Conservation (phyloP, 2,888 invertebrate genomes). For the Drepana falcataria region DNA sequence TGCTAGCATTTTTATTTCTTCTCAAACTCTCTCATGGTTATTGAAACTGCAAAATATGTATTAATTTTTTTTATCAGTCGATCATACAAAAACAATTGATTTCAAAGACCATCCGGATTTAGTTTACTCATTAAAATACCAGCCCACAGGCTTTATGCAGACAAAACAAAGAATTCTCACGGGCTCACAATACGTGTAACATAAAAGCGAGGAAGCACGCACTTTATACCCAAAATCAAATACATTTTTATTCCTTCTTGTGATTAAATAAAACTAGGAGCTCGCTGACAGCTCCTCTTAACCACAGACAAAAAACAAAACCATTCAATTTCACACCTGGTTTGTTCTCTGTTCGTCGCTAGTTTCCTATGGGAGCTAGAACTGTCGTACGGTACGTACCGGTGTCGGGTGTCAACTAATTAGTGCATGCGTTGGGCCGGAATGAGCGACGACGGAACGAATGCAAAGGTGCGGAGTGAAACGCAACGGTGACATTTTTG, state of each 20-base stretch:
- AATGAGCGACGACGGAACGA: slow-evolving; percentile 55
- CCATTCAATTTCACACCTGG: slow-evolving; percentile 63
- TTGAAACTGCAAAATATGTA: too few species aligned
- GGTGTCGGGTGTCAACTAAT: slow-evolving; percentile 67
- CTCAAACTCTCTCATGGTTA: too few species aligned
- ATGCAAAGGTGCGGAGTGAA: slow-evolving; percentile 53
- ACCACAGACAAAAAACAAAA: slow-evolving; percentile 27
- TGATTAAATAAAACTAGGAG: not conserved
- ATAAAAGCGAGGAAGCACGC: too few species aligned
- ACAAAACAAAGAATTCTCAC: too few species aligned
- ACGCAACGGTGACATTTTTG: slow-evolving; percentile 27
- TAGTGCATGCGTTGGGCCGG: slow-evolving; percentile 70
- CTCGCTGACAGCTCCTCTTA: slow-evolving; percentile 1
- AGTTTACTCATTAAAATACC: too few species aligned
- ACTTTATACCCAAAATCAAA: not conserved
- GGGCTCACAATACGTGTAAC: too few species aligned
- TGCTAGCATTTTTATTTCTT: too few species aligned
- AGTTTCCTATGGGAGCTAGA: slow-evolving; percentile 60
- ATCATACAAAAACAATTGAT: too few species aligned
- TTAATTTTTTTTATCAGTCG: too few species aligned
- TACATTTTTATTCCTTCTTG: not conserved
- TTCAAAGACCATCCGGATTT: too few species aligned
- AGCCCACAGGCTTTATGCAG: too few species aligned
- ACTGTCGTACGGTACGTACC: slow-evolving; percentile 14
- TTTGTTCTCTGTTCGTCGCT: slow-evolving; percentile 33